These are phyloP conservation scores for Gymnorhina tibicen DNA, from an alignment of 2,113 vertebrate genomes.

Conservation along the genomic window DNA sequence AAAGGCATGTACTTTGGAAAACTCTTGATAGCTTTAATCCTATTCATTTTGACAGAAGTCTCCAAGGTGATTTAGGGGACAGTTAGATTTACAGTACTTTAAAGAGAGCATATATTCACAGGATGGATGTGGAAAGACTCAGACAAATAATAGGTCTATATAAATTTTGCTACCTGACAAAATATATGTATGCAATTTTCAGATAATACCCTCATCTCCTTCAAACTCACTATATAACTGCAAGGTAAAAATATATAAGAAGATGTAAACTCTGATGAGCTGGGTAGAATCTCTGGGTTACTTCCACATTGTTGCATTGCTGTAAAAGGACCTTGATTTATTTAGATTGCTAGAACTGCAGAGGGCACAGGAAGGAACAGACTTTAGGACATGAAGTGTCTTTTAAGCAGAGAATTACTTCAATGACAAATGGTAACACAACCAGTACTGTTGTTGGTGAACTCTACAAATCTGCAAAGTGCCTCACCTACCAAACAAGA, in stretches of 20 bases:
- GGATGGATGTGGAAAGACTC: not conserved
- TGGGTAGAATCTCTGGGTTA: not conserved
- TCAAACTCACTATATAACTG: not conserved
- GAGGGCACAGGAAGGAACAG: not conserved
- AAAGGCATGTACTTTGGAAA: not conserved
- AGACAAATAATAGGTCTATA: not conserved
- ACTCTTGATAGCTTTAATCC: not conserved
- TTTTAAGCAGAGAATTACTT: not conserved
- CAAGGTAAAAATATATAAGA: not conserved
- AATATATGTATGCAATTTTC: not conserved
- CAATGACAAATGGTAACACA: not conserved
- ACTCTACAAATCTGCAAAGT: not conserved
- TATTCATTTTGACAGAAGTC: not conserved
- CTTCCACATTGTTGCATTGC: not conserved
- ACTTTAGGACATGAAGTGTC: not conserved
- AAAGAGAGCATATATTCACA: not conserved
- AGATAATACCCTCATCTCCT: not conserved
- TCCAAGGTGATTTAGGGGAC: conserved; percentile 33
- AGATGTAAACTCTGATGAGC: not conserved
- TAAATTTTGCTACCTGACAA: not conserved
- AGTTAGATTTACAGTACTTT: not conserved
- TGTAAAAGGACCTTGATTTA: not conserved
- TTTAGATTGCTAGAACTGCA: not conserved
- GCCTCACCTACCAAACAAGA: not conserved
- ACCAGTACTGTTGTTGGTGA: not conserved